Percentiles rank a stretch among this genome's conserved stretches.
Evolutionary conservation across 2,113 vertebrate genomes (phyloP).

Genomic region (Gnathonemus longibarbis): DNA sequence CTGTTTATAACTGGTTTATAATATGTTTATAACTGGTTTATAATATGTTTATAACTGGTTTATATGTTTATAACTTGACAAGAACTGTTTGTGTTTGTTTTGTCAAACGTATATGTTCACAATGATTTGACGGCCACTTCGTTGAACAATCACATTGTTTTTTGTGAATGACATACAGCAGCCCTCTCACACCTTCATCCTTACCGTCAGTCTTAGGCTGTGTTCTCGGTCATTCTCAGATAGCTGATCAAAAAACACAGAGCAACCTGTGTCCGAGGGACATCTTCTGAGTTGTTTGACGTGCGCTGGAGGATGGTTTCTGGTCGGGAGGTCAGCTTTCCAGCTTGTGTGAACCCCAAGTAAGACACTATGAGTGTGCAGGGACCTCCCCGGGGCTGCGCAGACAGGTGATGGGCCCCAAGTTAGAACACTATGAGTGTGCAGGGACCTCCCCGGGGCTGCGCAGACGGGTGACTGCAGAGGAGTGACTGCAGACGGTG

Average conservation of each 20-base stretch:
- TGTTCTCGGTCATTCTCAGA: not conserved
- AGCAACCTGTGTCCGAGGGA: not conserved
- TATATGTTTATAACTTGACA: not conserved
- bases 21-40: too few relatives aligned
- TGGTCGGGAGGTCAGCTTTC: not conserved
- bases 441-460: too few relatives aligned
- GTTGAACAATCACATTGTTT: not conserved
- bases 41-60: not conserved
- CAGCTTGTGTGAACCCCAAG: too few relatives aligned
- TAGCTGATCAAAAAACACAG: not conserved
- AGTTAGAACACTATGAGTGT: too few relatives aligned
- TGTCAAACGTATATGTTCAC: not conserved
- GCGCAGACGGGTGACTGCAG: not conserved
- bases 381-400: too few relatives aligned
- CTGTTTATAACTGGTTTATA: not conserved
- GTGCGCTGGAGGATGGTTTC: not conserved
- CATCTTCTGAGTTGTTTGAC: not conserved
- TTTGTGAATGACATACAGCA: not conserved
- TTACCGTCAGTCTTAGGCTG: not conserved
- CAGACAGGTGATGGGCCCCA: too few relatives aligned
- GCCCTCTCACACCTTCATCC: not conserved
- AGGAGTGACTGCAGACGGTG: not conserved
- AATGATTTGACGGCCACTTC: not conserved
- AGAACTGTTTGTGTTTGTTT: not conserved
- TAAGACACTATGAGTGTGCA: not conserved